Conservation (phyloP, 2,113 vertebrate genomes). For the Proteles cristata region DNA sequence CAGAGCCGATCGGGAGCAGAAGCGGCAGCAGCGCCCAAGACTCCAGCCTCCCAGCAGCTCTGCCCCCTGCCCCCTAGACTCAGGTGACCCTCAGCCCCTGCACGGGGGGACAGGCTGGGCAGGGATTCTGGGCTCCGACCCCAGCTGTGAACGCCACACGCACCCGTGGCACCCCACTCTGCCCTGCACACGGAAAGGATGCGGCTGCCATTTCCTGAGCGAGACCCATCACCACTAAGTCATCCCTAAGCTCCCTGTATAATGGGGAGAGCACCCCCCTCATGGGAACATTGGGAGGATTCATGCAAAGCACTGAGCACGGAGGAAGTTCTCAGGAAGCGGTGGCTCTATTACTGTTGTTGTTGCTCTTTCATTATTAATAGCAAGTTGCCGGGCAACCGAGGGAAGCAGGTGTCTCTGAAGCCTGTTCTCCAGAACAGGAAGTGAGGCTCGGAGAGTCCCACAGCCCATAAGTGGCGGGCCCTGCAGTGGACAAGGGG, state of each 20-base stretch:
- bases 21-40: background rate
- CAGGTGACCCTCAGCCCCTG: background rate
- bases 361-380: background rate
- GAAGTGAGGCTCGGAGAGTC: background rate
- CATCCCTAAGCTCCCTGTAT: background rate
- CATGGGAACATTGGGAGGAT: background rate
- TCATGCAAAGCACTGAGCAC: background rate
- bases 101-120: accelerated
- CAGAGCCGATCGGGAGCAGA: background rate
- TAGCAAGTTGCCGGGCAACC: background rate
- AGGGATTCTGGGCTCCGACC: background rate
- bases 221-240: background rate
- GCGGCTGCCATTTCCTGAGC: no score
- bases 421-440: background rate
- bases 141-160: background rate
- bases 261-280: background rate
- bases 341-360: background rate
- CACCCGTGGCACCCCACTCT: background rate
- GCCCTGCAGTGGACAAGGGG: no score
- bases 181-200: background rate
- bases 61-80: background rate
- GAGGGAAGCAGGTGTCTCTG: background rate
- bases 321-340: background rate
- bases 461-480: no score
- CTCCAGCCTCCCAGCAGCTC: background rate